These are phyloP conservation scores for Archaeoteleia sp. DNA, from an alignment of 2,888 invertebrate genomes.

Conservation along the genomic window DNA sequence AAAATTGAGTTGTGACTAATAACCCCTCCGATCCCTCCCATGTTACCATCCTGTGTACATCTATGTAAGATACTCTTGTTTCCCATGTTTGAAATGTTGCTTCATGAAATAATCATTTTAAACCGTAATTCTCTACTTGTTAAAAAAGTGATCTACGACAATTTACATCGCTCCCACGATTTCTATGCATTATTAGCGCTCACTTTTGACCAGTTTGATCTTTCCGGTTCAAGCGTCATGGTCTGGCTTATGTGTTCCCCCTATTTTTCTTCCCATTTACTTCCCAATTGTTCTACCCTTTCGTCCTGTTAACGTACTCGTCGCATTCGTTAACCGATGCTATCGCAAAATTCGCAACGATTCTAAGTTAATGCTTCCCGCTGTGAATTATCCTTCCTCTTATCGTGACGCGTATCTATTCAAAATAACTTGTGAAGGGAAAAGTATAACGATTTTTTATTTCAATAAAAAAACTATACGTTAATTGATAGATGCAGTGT, in stretches of 20 bases:
- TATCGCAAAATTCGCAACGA: conserved; percentile 53
- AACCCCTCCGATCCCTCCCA: no score
- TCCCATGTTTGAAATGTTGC: no score
- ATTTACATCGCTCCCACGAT: conserved; percentile 62
- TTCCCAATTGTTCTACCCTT: conserved; percentile 39
- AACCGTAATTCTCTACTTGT: no score
- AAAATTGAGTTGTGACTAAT: no score
- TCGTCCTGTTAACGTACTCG: conserved; percentile 42
- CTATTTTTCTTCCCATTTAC: conserved; percentile 44
- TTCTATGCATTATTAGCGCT: conserved; percentile 56
- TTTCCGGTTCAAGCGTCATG: conserved; percentile 56
- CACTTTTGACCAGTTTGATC: conserved; percentile 59
- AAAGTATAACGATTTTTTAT: conserved; percentile 6
- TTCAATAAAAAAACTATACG: background rate
- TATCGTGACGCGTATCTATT: conserved; percentile 34
- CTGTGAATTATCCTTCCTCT: conserved; percentile 45
- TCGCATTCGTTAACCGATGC: conserved; percentile 57
- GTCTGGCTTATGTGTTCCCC: conserved; percentile 51
- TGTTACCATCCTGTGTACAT: no score
- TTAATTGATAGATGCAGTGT: no score
- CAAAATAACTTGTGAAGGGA: conserved; percentile 7
- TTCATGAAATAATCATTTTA: no score
- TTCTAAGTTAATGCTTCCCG: conserved; percentile 48
- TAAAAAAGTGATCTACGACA: no score
- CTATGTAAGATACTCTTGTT: no score